phyloP scores from a whole-genome alignment of 2,888 invertebrate species.

The Phytoseiulus persimilis region DNA sequence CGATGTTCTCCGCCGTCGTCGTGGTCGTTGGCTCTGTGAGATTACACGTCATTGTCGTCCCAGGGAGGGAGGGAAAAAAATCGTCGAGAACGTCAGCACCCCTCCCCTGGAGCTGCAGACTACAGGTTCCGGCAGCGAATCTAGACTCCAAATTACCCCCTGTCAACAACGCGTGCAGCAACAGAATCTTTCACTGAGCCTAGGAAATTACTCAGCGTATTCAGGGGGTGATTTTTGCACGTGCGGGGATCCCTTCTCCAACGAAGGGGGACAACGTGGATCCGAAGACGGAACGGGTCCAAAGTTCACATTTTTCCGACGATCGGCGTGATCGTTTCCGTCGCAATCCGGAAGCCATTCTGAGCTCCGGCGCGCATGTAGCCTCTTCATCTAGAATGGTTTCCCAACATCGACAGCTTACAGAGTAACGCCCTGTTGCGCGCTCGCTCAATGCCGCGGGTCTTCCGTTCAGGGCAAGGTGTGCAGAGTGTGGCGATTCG shows the following conservation, averaged over 20 bases:
- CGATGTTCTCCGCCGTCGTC: neutral
- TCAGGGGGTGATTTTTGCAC: neutral
- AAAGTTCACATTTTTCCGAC: no score
- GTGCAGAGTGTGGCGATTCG: neutral
- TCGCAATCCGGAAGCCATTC: no score
- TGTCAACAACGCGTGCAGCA: conserved; percentile 5
- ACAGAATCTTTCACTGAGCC: neutral
- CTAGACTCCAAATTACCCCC: neutral
- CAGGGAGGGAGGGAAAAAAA: neutral
- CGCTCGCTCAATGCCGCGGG: neutral
- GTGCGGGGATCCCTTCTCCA: no score
- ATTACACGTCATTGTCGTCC: neutral
- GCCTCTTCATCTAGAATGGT: no score
- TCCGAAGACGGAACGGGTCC: no score
- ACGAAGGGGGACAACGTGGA: no score
- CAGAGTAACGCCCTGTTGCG: neutral
- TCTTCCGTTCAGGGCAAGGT: neutral
- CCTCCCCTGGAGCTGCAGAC: neutral
- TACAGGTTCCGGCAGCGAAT: neutral
- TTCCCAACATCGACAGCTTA: no score
- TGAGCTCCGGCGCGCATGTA: no score
- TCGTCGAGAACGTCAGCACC: neutral
- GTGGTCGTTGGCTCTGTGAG: neutral
- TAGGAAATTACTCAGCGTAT: neutral
- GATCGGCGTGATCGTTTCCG: no score